phyloP scores from a whole-genome alignment of 2,113 vertebrate species.

The Okapia johnstoni region DNA sequence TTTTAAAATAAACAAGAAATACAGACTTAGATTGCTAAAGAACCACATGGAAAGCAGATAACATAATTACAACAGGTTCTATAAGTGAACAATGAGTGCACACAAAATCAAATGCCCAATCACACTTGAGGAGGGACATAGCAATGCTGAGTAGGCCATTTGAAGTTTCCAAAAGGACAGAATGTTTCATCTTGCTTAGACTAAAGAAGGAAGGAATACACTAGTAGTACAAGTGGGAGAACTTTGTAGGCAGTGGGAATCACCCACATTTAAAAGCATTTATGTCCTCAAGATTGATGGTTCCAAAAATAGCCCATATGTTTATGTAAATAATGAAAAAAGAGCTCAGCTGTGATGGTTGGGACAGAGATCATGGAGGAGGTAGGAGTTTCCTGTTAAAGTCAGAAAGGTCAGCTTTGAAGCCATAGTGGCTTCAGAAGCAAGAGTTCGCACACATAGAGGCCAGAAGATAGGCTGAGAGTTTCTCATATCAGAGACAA shows the following conservation, averaged over 20 bases:
- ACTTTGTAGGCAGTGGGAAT: background rate
- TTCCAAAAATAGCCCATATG: background rate
- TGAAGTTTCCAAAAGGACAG: background rate
- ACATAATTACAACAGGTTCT: background rate
- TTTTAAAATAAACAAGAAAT: background rate
- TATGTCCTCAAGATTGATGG: background rate
- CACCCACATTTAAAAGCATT: background rate
- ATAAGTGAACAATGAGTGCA: background rate
- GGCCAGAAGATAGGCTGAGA: rapidly evolving
- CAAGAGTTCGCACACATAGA: background rate
- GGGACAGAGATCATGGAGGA: background rate
- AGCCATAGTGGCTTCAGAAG: rapidly evolving
- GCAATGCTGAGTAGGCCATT: too few species aligned
- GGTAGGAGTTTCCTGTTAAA: background rate
- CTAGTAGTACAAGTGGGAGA: background rate
- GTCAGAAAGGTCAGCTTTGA: background rate
- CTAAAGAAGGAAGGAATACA: background rate
- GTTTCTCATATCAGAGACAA: background rate
- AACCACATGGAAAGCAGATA: background rate
- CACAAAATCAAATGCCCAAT: background rate
- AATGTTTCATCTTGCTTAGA: background rate
- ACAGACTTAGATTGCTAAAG: background rate
- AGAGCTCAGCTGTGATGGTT: background rate
- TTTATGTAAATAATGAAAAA: background rate
- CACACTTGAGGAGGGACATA: background rate